Base-by-base conservation (phyloP, 2,888 invertebrate species). In the Linnaemya tessellans region DNA sequence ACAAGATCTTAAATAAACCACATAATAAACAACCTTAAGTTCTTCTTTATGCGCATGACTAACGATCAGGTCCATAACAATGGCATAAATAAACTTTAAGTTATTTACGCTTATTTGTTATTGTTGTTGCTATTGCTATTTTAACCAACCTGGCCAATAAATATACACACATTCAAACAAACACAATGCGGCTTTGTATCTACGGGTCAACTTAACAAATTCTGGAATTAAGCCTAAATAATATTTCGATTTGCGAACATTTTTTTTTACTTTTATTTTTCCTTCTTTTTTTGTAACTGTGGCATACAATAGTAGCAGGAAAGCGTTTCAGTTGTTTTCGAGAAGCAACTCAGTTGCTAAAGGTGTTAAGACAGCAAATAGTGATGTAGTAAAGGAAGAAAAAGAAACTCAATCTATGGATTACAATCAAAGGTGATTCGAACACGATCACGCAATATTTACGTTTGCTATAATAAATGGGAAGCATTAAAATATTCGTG, bases 341-440 rank as follows among this genome's bases (percentile, higher is more conserved):
- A n/a, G n/a, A 56, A 41, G 20, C 41, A 13, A 41, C 20, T 68
- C 7, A 11, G 41, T 10, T 65, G 30, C 38, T 49, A 46, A 58
- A 81, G 68, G 77, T 82, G 82, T 82, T 82, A 77, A 77, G 77
- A 58, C 71, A 64, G 41, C 25, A 74, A 74, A 67, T 38, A 11
- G 18, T 73, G 20, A n/a, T 67, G 18, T 8, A 13, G 13, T 54
- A 56, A 51, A 41, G 5, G 2, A 43, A 78, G 20, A 41, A 62
- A 46, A 49, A 64, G 25, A 64, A 82, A 65, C 82, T 71, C 56
- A 77, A 81, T 77, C 82, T 85, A 58, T 81, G 81, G 81, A 84
- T 84, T 84, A 84, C 84, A 84, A 81, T 84, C 84, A 84, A 74
- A 81, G 78, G 81, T 81, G 81, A 81, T 84, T 84, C 64, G 84